A percentile compares a stretch with the other conserved stretches of the same genome.
Evolutionary conservation across 1,140 invertebrate species (phyloP).

Genomic region (Sitophilus oryzae): DNA sequence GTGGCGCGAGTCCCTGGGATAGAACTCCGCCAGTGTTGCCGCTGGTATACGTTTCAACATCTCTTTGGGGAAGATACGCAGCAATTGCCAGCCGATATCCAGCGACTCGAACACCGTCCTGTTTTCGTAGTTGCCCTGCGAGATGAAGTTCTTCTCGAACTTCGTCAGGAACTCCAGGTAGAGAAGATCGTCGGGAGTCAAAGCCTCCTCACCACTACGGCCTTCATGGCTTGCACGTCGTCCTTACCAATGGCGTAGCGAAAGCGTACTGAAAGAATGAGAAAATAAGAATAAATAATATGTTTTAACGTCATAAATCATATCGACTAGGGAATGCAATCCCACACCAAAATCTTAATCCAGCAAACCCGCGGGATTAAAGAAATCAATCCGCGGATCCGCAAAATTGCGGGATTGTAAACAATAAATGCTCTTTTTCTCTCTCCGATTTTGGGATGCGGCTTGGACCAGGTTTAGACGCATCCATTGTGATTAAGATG

Average conservation of each 20-base stretch:
- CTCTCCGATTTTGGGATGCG: too few species aligned
- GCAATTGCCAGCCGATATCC: slow-evolving; percentile 98
- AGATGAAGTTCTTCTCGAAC: slow-evolving; percentile 99
- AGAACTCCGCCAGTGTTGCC: slow-evolving; percentile 92
- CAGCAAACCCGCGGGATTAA: too few species aligned
- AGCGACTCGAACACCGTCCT: slow-evolving; percentile 98
- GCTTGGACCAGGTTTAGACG: too few species aligned
- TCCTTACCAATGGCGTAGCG: slow-evolving; percentile 69
- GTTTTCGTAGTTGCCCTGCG: slow-evolving; percentile 97
- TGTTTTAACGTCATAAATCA: too few species aligned
- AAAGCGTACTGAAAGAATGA: slow-evolving; percentile 51
- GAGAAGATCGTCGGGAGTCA: slow-evolving; percentile 91
- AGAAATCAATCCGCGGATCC: too few species aligned
- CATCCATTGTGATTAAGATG: too few species aligned
- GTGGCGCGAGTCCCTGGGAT: slow-evolving; percentile 65
- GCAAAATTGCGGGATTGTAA: too few species aligned
- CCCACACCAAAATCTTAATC: too few species aligned
- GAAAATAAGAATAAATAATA: too few species aligned
- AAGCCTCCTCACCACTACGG: slow-evolving; percentile 70
- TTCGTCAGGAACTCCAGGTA: slow-evolving; percentile 98
- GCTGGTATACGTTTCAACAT: slow-evolving; percentile 99
- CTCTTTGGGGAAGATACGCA: slow-evolving; percentile 99
- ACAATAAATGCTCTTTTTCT: too few species aligned
- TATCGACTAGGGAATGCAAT: too few species aligned
- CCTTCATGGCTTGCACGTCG: slow-evolving; percentile 67